phyloP scores from a whole-genome alignment of 2,888 invertebrate genomes.

The Stratiomys singularior region DNA sequence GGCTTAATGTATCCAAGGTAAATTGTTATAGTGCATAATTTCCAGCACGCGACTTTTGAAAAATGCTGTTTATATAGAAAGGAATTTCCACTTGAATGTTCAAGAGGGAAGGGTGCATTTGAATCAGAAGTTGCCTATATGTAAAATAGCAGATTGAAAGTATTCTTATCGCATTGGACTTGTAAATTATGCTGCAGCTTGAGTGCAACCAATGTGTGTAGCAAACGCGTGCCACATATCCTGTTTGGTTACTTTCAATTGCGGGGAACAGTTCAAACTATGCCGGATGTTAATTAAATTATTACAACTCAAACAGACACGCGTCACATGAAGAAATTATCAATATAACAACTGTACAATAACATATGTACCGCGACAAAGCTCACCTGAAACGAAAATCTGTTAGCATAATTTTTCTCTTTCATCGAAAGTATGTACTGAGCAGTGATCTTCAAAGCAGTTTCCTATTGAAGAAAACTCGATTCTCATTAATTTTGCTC shows the following conservation, averaged over 20 bases:
- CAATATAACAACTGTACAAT: too few species aligned
- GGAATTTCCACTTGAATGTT: neutral
- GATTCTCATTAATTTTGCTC: too few species aligned
- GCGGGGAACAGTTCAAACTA: neutral
- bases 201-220: slow-evolving; percentile 10
- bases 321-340: too few species aligned
- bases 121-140: slow-evolving; percentile 25
- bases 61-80: slow-evolving; percentile 11
- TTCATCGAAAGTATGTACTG: too few species aligned
- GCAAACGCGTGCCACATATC: slow-evolving; percentile 18
- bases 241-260: slow-evolving; percentile 14
- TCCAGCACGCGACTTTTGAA: slow-evolving; percentile 40
- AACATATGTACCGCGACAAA: too few species aligned
- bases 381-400: too few species aligned
- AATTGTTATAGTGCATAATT: slow-evolving; percentile 22
- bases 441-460: too few species aligned
- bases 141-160: neutral
- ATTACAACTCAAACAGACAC: neutral
- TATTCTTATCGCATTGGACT: slow-evolving; percentile 4
- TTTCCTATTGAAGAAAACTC: too few species aligned
- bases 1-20: neutral
- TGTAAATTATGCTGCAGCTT: neutral
- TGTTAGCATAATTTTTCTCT: too few species aligned
- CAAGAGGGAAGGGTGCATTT: slow-evolving; percentile 25
- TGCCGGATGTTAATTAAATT: slow-evolving; percentile 3